Evolutionary conservation across 1,140 invertebrate species (phyloP).

Genomic region (Neodiprion pinetum): DNA sequence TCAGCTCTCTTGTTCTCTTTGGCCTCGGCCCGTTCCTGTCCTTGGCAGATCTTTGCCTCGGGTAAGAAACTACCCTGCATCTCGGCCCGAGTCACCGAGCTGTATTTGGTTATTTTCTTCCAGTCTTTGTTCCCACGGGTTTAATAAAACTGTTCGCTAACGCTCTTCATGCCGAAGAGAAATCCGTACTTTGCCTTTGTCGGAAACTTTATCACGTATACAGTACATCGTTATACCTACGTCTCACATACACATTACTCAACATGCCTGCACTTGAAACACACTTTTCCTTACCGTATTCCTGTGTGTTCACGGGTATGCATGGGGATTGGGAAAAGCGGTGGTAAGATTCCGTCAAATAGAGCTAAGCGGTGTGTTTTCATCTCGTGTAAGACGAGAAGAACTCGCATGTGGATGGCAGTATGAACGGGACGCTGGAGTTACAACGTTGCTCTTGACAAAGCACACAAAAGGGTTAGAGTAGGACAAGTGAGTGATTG

Average conservation of each 20-base stretch:
- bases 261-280: no score
- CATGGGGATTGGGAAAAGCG: no score
- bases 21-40: background rate
- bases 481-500: conserved; percentile 7
- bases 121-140: conserved; percentile 6
- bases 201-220: background rate
- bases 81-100: background rate
- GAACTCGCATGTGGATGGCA: no score
- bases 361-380: no score
- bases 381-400: no score
- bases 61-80: background rate
- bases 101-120: conserved; percentile 5
- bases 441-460: conserved; percentile 1
- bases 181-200: background rate
- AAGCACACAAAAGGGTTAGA: background rate
- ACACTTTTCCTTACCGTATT: no score
- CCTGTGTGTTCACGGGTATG: no score
- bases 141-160: conserved; percentile 5
- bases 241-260: no score
- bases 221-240: no score
- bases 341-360: no score
- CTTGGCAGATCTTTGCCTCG: conserved; percentile 1
- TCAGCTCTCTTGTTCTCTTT: background rate
- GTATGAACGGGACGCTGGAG: background rate
- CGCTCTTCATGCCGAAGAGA: background rate